Conservation (phyloP, 2,797 vertebrate genomes). For the Hippoglossus hippoglossus region DNA sequence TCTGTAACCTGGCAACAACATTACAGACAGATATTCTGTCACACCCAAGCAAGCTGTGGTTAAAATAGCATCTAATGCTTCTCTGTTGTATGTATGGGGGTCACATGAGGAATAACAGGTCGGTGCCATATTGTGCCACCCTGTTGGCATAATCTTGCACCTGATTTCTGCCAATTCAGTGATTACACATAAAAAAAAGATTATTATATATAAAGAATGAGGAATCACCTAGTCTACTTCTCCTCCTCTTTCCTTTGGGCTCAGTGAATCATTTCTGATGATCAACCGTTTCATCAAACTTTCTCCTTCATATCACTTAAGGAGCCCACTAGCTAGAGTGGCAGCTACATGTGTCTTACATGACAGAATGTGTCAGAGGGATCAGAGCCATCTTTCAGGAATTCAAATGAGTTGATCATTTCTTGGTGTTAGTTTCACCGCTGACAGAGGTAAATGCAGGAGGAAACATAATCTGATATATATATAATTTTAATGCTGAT, state of each 20-base stretch:
- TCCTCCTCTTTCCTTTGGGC: not conserved
- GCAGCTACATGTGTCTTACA: slow-evolving; percentile 31
- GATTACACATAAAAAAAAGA: no score
- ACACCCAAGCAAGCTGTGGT: not conserved
- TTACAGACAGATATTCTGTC: not conserved
- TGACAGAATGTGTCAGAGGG: slow-evolving; percentile 35
- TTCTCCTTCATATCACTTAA: slow-evolving; percentile 32
- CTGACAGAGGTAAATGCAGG: not conserved
- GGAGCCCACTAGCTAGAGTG: not conserved
- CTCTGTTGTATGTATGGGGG: not conserved
- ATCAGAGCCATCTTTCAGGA: slow-evolving; percentile 32
- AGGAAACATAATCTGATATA: not conserved
- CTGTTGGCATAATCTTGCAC: no score
- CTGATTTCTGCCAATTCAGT: no score
- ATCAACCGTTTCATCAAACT: not conserved
- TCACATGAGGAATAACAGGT: no score
- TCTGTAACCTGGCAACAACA: slow-evolving; percentile 54
- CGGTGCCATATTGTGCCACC: no score
- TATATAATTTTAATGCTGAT: not conserved
- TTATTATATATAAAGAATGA: no score
- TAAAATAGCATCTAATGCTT: not conserved
- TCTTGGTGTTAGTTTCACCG: slow-evolving; percentile 2
- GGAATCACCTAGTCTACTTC: no score
- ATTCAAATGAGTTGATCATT: slow-evolving; percentile 44
- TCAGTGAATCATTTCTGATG: no score